phyloP scores from a whole-genome alignment of 1,140 invertebrate species.

The Acromyrmex charruanus region DNA sequence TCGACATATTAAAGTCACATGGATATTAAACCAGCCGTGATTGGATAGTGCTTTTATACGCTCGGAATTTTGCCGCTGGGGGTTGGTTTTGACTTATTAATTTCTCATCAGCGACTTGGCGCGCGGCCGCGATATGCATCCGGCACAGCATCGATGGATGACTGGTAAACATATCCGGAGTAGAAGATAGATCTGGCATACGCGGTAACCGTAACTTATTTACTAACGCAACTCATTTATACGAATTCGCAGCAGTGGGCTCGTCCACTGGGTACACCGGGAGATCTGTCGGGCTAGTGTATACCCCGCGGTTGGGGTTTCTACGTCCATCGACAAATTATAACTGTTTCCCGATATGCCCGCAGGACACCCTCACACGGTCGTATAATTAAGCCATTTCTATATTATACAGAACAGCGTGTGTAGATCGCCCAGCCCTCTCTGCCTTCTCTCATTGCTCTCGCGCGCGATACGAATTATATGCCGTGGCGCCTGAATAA shows the following conservation, averaged over 20 bases:
- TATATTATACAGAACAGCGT: slow-evolving; percentile 72
- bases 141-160: not conserved
- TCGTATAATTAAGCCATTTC: slow-evolving; percentile 84
- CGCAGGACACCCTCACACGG: slow-evolving; percentile 69
- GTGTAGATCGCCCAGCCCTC: not conserved
- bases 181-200: slow-evolving; percentile 15
- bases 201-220: slow-evolving; percentile 2
- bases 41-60: slow-evolving; percentile 47
- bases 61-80: slow-evolving; percentile 15
- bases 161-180: slow-evolving; percentile 22
- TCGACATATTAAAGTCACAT: slow-evolving; percentile 22
- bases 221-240: slow-evolving; percentile 50
- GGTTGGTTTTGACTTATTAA: slow-evolving; percentile 52
- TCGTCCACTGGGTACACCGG: not conserved
- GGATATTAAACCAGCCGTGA: slow-evolving; percentile 27
- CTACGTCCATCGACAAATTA: slow-evolving; percentile 73
- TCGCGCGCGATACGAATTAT: slow-evolving; percentile 55
- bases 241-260: slow-evolving; percentile 47
- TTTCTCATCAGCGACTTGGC: slow-evolving; percentile 50
- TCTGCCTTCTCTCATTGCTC: not conserved
- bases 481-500: slow-evolving; percentile 61
- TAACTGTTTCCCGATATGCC: slow-evolving; percentile 73
- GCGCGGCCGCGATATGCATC: not conserved
- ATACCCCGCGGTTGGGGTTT: slow-evolving; percentile 24
- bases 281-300: not conserved